Evolutionary conservation across 2,113 vertebrate genomes (phyloP).

Genomic region (Nothoprocta perdicaria): DNA sequence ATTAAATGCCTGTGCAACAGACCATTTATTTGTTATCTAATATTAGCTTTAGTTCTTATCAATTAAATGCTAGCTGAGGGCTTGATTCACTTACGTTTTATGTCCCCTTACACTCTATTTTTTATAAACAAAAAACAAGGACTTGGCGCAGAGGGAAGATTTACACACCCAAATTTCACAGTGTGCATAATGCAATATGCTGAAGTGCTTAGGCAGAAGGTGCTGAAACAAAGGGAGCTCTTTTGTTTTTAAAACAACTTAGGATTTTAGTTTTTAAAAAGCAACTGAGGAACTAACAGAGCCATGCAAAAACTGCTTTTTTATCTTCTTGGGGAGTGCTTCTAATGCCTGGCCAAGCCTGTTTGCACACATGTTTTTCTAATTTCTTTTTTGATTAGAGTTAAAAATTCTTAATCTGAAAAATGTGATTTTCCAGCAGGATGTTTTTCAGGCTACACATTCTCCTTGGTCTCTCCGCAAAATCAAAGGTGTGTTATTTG

Average conservation of each 20-base stretch:
- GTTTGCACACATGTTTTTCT: not conserved
- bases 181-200: slow-evolving; percentile 44
- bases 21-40: slow-evolving; percentile 90
- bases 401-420: not conserved
- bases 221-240: slow-evolving; percentile 40
- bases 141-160: slow-evolving; percentile 61
- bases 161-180: slow-evolving; percentile 61
- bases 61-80: slow-evolving; percentile 87
- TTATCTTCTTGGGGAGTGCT: not conserved
- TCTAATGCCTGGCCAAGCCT: not conserved
- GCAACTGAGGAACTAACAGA: not conserved
- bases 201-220: slow-evolving; percentile 52
- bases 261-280: not conserved
- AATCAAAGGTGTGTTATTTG: fast-evolving
- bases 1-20: slow-evolving; percentile 89
- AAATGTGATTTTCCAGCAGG: not conserved
- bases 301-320: not conserved
- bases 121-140: slow-evolving; percentile 80
- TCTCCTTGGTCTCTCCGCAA: not conserved
- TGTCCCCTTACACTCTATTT: slow-evolving; percentile 76
- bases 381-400: not conserved
- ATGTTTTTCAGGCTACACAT: not conserved
- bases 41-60: slow-evolving; percentile 90
- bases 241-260: not conserved
- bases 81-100: slow-evolving; percentile 84